A percentile compares a stretch with the other conserved stretches of the same genome.
These are phyloP conservation scores for Polydrusus pterygomalis DNA, from an alignment of 2,888 invertebrate genomes.

Conservation along the genomic window DNA sequence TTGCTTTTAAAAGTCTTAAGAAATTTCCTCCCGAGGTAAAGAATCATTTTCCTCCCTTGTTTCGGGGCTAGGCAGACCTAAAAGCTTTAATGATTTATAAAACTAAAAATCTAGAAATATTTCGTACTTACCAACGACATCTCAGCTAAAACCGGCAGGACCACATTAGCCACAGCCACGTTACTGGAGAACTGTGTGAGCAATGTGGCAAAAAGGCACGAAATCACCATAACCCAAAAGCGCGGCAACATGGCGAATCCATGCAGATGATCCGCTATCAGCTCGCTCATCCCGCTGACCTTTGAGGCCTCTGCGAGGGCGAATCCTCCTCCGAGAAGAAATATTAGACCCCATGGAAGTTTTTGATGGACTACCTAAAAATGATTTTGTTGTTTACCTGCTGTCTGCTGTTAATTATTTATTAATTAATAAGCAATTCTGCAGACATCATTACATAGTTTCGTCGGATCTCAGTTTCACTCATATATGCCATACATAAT, in stretches of 20 bases:
- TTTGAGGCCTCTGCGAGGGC: conserved; percentile 92
- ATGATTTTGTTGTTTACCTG: too few species aligned
- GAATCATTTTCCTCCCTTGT: too few species aligned
- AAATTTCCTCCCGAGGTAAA: too few species aligned
- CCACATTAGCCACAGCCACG: conserved; percentile 91
- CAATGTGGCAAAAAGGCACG: conserved; percentile 85
- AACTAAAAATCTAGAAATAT: too few species aligned
- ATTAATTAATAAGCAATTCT: too few species aligned
- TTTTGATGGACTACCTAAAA: conserved; percentile 82
- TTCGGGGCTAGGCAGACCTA: too few species aligned
- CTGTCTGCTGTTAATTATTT: too few species aligned
- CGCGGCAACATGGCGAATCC: conserved; percentile 79
- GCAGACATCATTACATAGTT: too few species aligned
- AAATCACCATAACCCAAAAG: conserved; percentile 81
- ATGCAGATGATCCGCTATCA: conserved; percentile 83
- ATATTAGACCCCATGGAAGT: conserved; percentile 92
- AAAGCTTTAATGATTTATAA: too few species aligned
- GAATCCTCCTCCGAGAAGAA: conserved; percentile 93
- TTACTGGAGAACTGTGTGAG: conserved; percentile 94
- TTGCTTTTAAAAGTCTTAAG: background rate
- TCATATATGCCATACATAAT: too few species aligned
- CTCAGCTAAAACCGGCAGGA: conserved; percentile 88
- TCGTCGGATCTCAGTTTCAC: too few species aligned
- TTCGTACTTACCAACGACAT: conserved; percentile 75
- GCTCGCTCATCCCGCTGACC: conserved; percentile 80